Evolutionary conservation across 2,888 invertebrate species (phyloP).

Genomic region (Chaetogeoica ovagalla): DNA sequence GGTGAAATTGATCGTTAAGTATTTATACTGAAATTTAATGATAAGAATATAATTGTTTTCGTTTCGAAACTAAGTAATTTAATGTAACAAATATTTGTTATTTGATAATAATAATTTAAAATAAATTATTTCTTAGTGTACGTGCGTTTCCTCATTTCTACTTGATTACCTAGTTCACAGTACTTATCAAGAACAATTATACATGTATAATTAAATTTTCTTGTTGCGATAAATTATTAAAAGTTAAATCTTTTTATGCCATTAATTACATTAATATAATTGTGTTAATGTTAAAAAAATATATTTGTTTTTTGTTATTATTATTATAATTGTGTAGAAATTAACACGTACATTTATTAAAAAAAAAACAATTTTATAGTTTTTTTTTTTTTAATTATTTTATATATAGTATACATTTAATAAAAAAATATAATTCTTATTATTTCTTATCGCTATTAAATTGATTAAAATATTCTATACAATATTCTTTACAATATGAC

Average conservation of each 20-base stretch:
- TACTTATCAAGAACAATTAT: background rate
- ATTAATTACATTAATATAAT: background rate
- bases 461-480: no score
- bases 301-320: background rate
- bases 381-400: no score
- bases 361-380: no score
- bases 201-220: background rate
- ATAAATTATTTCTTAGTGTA: conserved; percentile 42
- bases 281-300: background rate
- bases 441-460: no score
- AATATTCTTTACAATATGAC: no score
- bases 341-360: background rate
- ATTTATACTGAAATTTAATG: conserved; percentile 18
- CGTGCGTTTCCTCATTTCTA: conserved; percentile 6
- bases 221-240: background rate
- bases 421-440: no score
- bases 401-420: no score
- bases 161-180: background rate
- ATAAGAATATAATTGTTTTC: conserved; percentile 22
- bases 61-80: background rate
- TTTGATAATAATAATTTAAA: conserved; percentile 2
- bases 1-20: conserved; percentile 87
- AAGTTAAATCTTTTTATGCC: background rate
- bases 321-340: background rate
- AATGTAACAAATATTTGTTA: conserved; percentile 14